Evolutionary conservation across 1,140 invertebrate genomes (phyloP), one percentile per base, ranked within the genome.

Genomic region (Achroia grisella): DNA sequence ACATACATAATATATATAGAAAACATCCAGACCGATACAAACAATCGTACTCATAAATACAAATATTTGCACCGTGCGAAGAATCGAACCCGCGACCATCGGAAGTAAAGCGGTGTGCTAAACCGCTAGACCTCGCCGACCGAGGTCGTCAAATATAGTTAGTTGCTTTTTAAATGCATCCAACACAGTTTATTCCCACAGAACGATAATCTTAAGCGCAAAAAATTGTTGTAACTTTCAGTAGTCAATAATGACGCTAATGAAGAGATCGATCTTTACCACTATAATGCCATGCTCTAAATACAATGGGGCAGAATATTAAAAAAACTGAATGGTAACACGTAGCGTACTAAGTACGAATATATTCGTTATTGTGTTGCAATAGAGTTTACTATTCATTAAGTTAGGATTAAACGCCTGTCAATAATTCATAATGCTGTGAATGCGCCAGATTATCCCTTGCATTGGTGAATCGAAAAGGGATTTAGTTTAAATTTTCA

Each of bases 401-500:
- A 8, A n/a, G 14, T 8, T 15, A 17, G 12, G 9, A 17, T 28
- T 11, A 27, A 28, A 34, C 17, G 17, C 6, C 6, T 23, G 17
- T n/a, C 17, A n/a, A 10, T 8, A 28, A 39, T 44, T 34, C 32
- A 49, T 34, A 51, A 37, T 39, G 35, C 31, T 31, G 17, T 12
- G 36, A 37, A 36, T 52, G 49, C 50, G 43, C 23, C 32, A 31
- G 45, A 54, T 46, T 48, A 55, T 48, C 43, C 52, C 46, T 44
- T 11, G 32, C 27, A 42, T 11, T 45, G 28, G 39, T 28, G 28
- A 13, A 40, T 27, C 9, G n/a, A 31, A 27, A 44, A 61, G 65
- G 66, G 70, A 65, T 72, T 74, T 60, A 54, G 52, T 78, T 69
- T 60, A 72, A 74, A 76, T 67, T 72, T 74, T 64, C 61, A 52